Evolutionary conservation across 2,113 vertebrate genomes (phyloP), one percentile per base, ranked within the genome.

Genomic region (Phalacrocorax brasilianus): DNA sequence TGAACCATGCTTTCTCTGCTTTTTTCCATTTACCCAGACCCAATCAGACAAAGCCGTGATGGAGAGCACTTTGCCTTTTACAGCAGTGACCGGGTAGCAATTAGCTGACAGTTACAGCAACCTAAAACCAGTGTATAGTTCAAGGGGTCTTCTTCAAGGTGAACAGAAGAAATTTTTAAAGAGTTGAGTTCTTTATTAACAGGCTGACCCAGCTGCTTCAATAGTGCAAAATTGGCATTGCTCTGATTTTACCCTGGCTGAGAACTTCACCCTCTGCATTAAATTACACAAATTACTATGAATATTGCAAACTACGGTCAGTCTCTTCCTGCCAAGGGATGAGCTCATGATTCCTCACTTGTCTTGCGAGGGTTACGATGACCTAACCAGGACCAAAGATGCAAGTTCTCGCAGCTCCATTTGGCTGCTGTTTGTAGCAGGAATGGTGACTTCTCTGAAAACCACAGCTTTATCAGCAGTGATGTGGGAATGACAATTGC

Each of bases 311-410:
- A 77, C 89, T 91, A 47, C 50, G 81, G 70, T 73, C 66, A 73
- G 62, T 92, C 49, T 47, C 32, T 93, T 97, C 96, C 87, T 95
- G 94, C 94, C 96, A 97, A 91, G 32, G 42, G 91, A 97, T 97
- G 97, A 97, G 96, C 96, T 97, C 94, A 97, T 92, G 91, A 75
- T 85, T 87, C 83, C 80, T 94, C 74, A 21, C 92, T 87, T 93
- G 53, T 95, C 86, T 92, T 92, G 45, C 4, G 15, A 89, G 92
- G 84, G 71, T 95, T 92, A 73, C 0, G 24, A 79, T 97, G 97
- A 97, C 66, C 70, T 85, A 95, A 94, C 77, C 47, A 78, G 86
- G 23, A 87, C 58, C 63, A 56, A 58, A 94, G 91, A 80, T 76
- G 50, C 70, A 76, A 83, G 47, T 68, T 87, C 58, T 61, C 0